These are phyloP conservation scores for Diabrotica virgifera DNA, from an alignment of 1,140 invertebrate genomes.

Conservation along the genomic window DNA sequence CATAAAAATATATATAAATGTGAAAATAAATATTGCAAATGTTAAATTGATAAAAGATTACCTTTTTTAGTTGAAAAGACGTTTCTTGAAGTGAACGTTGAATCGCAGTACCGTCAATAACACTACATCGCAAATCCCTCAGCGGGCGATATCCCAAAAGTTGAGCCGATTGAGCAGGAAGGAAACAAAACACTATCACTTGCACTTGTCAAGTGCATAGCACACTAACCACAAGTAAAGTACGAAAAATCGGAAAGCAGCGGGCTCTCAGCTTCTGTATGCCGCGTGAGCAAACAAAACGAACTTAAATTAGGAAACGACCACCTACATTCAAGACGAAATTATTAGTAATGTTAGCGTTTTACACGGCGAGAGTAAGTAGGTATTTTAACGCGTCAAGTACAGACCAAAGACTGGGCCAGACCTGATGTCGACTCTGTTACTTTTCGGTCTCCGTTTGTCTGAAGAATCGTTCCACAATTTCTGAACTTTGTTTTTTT, in stretches of 20 bases:
- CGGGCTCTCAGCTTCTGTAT: slow-evolving; percentile 1
- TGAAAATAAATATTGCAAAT: too few species aligned
- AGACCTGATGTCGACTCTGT: slow-evolving; percentile 16
- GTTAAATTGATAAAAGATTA: too few species aligned
- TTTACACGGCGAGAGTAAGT: slow-evolving; percentile 11
- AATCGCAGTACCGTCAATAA: too few species aligned
- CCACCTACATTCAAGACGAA: slow-evolving; percentile 20
- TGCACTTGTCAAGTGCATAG: slow-evolving; percentile 19
- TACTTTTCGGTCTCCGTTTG: slow-evolving; percentile 14
- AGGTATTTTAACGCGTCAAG: not conserved
- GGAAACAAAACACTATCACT: slow-evolving; percentile 10
- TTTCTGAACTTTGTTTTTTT: slow-evolving; percentile 19
- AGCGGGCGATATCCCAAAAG: slow-evolving; percentile 1
- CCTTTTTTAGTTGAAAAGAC: too few species aligned
- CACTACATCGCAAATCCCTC: slow-evolving; percentile 9
- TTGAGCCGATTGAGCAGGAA: slow-evolving; percentile 4
- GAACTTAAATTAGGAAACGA: slow-evolving; percentile 24
- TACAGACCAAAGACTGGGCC: slow-evolving; percentile 13
- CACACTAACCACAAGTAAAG: slow-evolving; percentile 12
- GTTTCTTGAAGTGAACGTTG: too few species aligned
- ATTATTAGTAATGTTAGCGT: slow-evolving; percentile 16
- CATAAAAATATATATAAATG: too few species aligned
- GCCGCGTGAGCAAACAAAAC: slow-evolving; percentile 17
- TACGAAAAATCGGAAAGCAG: slow-evolving; percentile 14
- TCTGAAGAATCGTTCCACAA: slow-evolving; percentile 17